Evolutionary conservation across 2,888 invertebrate species (phyloP), one percentile per base, ranked within the genome.

Genomic region (Hemistola chrysoprasaria): DNA sequence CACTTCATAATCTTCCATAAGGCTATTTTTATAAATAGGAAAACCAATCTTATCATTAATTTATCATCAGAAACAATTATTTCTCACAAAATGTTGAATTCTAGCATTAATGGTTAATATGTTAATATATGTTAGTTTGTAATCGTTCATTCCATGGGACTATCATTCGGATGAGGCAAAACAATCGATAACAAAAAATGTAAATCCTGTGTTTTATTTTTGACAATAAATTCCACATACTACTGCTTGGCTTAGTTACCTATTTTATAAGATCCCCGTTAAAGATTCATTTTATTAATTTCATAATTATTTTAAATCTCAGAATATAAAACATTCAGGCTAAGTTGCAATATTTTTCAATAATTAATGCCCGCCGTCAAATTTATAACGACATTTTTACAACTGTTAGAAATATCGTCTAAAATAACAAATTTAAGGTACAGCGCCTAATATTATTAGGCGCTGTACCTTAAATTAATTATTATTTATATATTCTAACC

Each of bases 111-210:
- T 16, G 16, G 16, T 16, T 21, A 20, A 24, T 38, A 32, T 46
- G 40, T n/a, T n/a, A n/a, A n/a, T n/a, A n/a, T 46, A 47, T 30
- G 32, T 16, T 16, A 40, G 40, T 39, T 48, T 44, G 36, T 47
- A 55, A 52, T 61, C 57, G 59, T 64, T 67, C 66, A 68, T 68
- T 69, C 67, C 68, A 66, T 40, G 50, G 55, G 50, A 47, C 42
- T 49, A 56, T 52, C 50, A 53, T 65, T 60, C 56, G 58, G 61
- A 59, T 59, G 57, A 64, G 62, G 62, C 51, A 53, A 62, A 58
- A 62, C 56, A 65, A 62, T 55, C 54, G 65, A 59, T 58, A 32
- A 50, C 43, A 49, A 44, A 43, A 43, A 45, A 34, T 50, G 44
- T 48, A 40, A 40, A 16, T 31, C 28, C 20, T 41, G 40, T 44